Evolutionary conservation across 2,888 invertebrate genomes (phyloP), one percentile per base, ranked within the genome.

Genomic region (Blomia tropicalis): DNA sequence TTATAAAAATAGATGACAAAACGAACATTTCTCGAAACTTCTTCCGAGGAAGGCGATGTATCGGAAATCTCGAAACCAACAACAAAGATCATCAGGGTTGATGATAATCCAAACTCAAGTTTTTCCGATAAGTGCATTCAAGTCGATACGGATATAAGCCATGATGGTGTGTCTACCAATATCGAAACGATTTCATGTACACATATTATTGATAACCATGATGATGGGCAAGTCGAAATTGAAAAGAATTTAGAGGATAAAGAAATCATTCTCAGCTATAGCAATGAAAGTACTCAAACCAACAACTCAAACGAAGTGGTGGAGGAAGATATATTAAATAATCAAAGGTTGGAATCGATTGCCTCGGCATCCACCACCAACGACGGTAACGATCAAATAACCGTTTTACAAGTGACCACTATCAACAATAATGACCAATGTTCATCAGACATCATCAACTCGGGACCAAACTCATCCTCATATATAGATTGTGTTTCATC

Each of bases 331-430:
- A n/a, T n/a, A n/a, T n/a, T n/a, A n/a, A 53, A 47, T 51, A 30
- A 31, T 56, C 17, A 27, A 4, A 66, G 64, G 14, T 64, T 60
- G n/a, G 63, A 61, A 53, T 66, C 66, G 31, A 62, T 63, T 43
- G 66, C 66, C 60, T 65, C 66, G 44, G 64, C 65, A 29, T 62
- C 65, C 7, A 63, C 60, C 31, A 61, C 53, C 2, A 54, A 41
- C 11, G 36, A 25, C 19, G 43, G 43, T 1, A 36, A 53, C 5
- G 51, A 17, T 23, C 25, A 61, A 56, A 11, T 17, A 23, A 32
- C 51, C 11, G 7, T 14, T 47, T 22, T 27, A 47, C n/a, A n/a
- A n/a, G n/a, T n/a, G n/a, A n/a, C n/a, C n/a, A 11, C 51, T 14
- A 22, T 27, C 51, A 47, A 47, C 22, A 11, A 11, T 14, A 47